phyloP scores from a whole-genome alignment of 1,140 invertebrate genomes.

The Tetramorium simillimum region DNA sequence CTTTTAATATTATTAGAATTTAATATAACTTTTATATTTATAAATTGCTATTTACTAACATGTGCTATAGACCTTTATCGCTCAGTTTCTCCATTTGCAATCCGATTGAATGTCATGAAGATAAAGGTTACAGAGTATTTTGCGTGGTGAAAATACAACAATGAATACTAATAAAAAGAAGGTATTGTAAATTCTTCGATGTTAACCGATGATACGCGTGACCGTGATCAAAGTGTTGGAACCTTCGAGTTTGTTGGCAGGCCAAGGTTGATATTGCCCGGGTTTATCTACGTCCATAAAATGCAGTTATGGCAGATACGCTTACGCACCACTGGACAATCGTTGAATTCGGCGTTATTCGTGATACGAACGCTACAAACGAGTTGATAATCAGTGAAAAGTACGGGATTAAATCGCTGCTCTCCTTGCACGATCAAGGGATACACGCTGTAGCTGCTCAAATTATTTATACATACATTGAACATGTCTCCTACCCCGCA shows the following conservation, averaged over 20 bases:
- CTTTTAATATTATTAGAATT: not conserved
- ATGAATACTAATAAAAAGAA: slow-evolving; percentile 47
- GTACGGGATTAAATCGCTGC: not conserved
- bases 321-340: not conserved
- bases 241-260: slow-evolving; percentile 41
- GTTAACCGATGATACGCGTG: slow-evolving; percentile 33
- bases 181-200: slow-evolving; percentile 33
- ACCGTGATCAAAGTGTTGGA: slow-evolving; percentile 30
- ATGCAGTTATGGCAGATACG: slow-evolving; percentile 52
- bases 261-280: slow-evolving; percentile 61
- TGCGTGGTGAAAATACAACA: not conserved
- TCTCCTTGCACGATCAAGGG: not conserved
- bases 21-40: not conserved
- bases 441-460: not conserved
- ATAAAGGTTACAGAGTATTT: not conserved
- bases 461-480: not conserved
- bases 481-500: not conserved
- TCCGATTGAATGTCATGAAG: not conserved
- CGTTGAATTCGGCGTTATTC: not conserved
- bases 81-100: not conserved
- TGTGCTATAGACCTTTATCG: not conserved
- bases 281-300: slow-evolving; percentile 63
- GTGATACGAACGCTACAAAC: slow-evolving; percentile 22
- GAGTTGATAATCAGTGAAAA: not conserved
- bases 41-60: not conserved